Percentiles rank a stretch among this genome's conserved stretches.
Conservation (phyloP, 1,140 invertebrate species). For the Trinorchestia longiramus region DNA sequence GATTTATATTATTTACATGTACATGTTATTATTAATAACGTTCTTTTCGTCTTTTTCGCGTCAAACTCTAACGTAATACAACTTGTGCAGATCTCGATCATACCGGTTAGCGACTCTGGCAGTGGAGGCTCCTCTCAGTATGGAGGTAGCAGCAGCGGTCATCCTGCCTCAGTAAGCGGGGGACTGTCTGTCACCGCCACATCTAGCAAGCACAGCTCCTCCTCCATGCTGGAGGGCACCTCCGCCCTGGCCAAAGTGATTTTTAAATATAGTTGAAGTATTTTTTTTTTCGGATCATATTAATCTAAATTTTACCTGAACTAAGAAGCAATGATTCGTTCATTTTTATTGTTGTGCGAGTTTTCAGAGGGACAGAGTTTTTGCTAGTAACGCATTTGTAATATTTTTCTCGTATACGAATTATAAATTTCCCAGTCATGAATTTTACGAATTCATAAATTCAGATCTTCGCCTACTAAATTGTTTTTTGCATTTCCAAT, state of each 20-base stretch:
- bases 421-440: too few relatives aligned
- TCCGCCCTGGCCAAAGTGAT: conserved; percentile 64
- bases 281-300: not conserved
- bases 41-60: not conserved
- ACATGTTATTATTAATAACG: too few relatives aligned
- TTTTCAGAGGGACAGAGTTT: too few relatives aligned
- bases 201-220: conserved; percentile 11
- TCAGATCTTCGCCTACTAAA: too few relatives aligned
- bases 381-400: too few relatives aligned
- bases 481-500: too few relatives aligned
- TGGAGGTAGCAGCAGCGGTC: conserved; percentile 57
- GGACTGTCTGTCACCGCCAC: conserved; percentile 51
- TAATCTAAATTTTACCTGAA: too few relatives aligned
- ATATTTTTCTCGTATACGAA: too few relatives aligned
- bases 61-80: not conserved
- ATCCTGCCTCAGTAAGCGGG: conserved; percentile 48
- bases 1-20: too few relatives aligned
- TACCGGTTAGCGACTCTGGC: conserved; percentile 59
- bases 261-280: not conserved
- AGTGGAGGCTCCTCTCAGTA: conserved; percentile 54
- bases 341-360: too few relatives aligned
- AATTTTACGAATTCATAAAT: too few relatives aligned
- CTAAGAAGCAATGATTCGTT: too few relatives aligned
- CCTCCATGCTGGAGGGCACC: conserved; percentile 60
- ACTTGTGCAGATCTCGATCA: conserved; percentile 63